Percentiles rank a stretch among this genome's conserved stretches.
Evolutionary conservation across 2,888 invertebrate species (phyloP).

Genomic region (Ceraclea dissimilis): DNA sequence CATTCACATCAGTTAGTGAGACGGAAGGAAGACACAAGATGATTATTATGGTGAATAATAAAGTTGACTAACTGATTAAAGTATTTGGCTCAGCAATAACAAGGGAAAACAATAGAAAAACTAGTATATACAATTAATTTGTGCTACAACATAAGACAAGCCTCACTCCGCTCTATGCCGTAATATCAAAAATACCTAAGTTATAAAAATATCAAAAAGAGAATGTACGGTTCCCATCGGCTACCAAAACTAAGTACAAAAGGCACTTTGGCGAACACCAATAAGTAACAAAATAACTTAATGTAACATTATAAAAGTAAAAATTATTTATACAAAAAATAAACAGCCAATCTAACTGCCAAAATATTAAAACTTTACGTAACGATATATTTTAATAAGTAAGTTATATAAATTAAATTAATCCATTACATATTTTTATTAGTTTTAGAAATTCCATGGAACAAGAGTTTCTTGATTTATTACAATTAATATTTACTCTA

Average conservation of each 20-base stretch:
- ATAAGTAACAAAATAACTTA: background rate
- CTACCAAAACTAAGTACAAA: background rate
- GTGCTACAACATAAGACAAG: background rate
- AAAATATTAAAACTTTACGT: background rate
- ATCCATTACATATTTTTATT: no score
- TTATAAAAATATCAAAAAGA: background rate
- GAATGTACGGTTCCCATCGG: background rate
- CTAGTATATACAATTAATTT: no score
- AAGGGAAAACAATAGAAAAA: no score
- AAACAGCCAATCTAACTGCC: background rate
- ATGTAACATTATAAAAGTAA: background rate
- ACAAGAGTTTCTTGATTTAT: no score
- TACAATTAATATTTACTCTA: no score
- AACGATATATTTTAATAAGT: no score
- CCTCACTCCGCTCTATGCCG: no score
- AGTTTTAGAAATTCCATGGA: no score
- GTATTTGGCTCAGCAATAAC: background rate
- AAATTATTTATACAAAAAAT: background rate
- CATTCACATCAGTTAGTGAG: background rate
- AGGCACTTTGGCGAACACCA: background rate
- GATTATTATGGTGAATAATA: background rate
- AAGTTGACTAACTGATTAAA: background rate
- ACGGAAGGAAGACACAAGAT: background rate
- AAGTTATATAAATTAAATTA: no score
- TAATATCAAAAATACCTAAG: no score